Evolutionary conservation across 2,113 vertebrate genomes (phyloP), one percentile per base, ranked within the genome.

Genomic region (Mugil cephalus): DNA sequence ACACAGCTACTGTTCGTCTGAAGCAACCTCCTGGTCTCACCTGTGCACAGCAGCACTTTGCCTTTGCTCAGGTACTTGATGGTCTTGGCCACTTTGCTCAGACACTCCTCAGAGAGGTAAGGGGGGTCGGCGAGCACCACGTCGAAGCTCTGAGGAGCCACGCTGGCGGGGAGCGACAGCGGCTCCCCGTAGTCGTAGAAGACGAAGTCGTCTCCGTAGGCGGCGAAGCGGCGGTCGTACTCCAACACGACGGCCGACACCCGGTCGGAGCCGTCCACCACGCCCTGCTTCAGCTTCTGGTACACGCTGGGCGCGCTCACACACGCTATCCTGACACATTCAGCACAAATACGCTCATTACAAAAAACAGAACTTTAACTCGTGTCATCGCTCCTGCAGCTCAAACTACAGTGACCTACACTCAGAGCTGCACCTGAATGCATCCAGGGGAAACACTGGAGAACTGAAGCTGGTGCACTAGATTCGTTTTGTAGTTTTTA

Each of bases 181-280:
- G 98, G 97, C n/a, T 94, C 72, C 38, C 94, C 95, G 88, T 98
- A 99, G 85, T 99, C 96, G 59, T 98, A 99, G 93, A 95, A 98
- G 74, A 97, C 6, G 71, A 97, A 99, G 45, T 99, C 96, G 0
- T 96, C 92, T n/a, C 95, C 96, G 1, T 98, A 98, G 0, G 94
- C 12, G 60, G 95, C 84, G 73, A 99, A 99, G 69, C 98, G 95
- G 38, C 64, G 94, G 92, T 99, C 98, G 0, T 94, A 99, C 83
- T 99, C 98, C 71, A 99, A 84, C 68, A 99, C 79, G 34, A 85
- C 87, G 0, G 90, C 85, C 0, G 95, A 94, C 35, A 94, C 82
- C 3, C 39, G 30, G 1, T 68, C 77, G 0, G 87, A 83, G 1
- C 81, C 87, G 0, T 45, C 45, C 10, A 88, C 87, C 36, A 77